These are phyloP conservation scores for Nyctibius grandis DNA, from an alignment of 2,797 vertebrate genomes.

Conservation along the genomic window DNA sequence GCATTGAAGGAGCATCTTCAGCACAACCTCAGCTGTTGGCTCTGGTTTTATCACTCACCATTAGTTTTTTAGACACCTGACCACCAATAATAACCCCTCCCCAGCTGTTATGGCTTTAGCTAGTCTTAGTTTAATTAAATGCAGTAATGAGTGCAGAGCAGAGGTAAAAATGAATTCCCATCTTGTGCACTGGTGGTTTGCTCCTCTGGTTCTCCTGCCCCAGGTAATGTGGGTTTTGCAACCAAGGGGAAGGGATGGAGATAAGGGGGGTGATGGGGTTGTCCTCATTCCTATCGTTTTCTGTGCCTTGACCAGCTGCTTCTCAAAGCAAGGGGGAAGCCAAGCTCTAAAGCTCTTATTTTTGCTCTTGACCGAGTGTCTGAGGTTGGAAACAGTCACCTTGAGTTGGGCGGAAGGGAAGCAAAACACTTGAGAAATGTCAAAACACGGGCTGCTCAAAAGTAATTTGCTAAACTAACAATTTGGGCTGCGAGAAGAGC, in stretches of 20 bases:
- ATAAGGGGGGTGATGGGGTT: not conserved
- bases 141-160: not conserved
- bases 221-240: not conserved
- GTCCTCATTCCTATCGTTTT: rapidly evolving
- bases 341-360: not conserved
- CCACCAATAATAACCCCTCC: not conserved
- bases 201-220: not conserved
- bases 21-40: not conserved
- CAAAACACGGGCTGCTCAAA: not conserved
- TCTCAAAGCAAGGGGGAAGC: not conserved
- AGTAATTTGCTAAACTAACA: slow-evolving; percentile 36
- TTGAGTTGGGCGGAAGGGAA: not conserved
- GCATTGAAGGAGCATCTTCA: not conserved
- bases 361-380: not conserved
- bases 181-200: rapidly evolving
- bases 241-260: not conserved
- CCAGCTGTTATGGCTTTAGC: not conserved
- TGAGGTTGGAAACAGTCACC: not conserved
- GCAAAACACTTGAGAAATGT: slow-evolving; percentile 28
- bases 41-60: not conserved
- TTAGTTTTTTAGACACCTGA: not conserved
- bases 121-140: not conserved
- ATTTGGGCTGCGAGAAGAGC: slow-evolving; percentile 23
- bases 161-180: not conserved
- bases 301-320: not conserved